Base-by-base conservation (phyloP, 2,113 vertebrate species). In the Picathartes gymnocephalus region DNA sequence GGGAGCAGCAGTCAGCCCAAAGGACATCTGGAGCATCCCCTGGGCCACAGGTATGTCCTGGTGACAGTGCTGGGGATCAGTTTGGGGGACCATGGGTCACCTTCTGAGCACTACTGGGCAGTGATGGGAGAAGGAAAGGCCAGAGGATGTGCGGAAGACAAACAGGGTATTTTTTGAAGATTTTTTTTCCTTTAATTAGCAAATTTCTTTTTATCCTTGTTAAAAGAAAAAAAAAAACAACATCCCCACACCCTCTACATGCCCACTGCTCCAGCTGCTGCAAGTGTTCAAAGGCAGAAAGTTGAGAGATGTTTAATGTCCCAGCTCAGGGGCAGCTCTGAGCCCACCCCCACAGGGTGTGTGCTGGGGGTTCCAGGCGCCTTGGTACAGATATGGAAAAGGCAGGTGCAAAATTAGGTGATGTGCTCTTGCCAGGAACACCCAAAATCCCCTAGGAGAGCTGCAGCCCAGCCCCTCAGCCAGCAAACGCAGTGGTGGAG, bases 111-210 rank as follows among this genome's bases (percentile, higher is more conserved):
- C 77, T 57, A n/a, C 47, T 42, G 53, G 88, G 65, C 74, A 90
- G 88, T 0, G 28, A 81, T 42, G 56, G 68, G 56, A 93, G 61
- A 94, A 95, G 83, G 31, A 86, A 95, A 81, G 80, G 88, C 76
- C 85, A 64, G 88, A 96, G 93, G 90, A 95, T 44, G 8, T 88
- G 92, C 0, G n/a, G 92, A 96, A 97, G 93, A 95, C 94, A 96
- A 89, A 81, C 50, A 90, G 54, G 22, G 17, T 39, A 53, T 45
- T 79, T 95, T 89, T 79, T 69, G 3, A 2, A 37, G 15, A 1
- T 1, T 47, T 79, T 81, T 90, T 91, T 77, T 88, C 40, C 81
- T 96, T 96, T 97, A 96, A 97, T 96, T 95, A 90, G 94, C 86
- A 96, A 96, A 96, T 86, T 82, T 95, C 78, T 95, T 94, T 70